Conservation (phyloP, 2,113 vertebrate genomes). For the Mustelus asterias region DNA sequence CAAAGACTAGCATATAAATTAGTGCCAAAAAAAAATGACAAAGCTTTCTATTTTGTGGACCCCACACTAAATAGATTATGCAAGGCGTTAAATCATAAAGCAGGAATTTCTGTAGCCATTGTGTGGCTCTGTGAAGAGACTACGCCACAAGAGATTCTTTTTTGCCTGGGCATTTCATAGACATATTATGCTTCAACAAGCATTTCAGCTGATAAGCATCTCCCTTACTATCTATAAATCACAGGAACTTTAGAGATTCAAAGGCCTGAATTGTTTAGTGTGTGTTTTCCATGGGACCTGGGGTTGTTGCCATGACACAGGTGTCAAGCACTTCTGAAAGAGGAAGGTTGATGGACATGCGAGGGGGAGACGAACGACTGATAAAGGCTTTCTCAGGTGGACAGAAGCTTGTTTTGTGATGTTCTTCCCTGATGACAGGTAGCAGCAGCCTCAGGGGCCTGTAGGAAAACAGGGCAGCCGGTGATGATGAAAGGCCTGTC, state of each 20-base stretch:
- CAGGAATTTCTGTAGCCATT: not conserved
- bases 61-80: not conserved
- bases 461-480: conserved; percentile 39
- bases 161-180: not conserved
- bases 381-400: conserved; percentile 37
- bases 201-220: conserved; percentile 34
- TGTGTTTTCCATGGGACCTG: conserved; percentile 32
- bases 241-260: conserved; percentile 32
- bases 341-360: conserved; percentile 25
- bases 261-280: conserved; percentile 35
- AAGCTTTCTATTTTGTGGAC: not conserved
- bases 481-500: conserved; percentile 43
- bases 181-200: conserved; percentile 21
- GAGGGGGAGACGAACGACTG: not conserved
- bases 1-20: not conserved
- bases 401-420: conserved; percentile 35
- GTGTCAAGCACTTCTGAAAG: conserved; percentile 37
- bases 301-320: conserved; percentile 36
- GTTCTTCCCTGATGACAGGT: conserved; percentile 40
- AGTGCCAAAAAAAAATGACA: not conserved
- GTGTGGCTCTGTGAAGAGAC: not conserved
- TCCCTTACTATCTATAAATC: conserved; percentile 4
- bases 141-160: not conserved
- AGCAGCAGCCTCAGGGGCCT: conserved; percentile 41
- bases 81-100: conserved; percentile 16